These are phyloP conservation scores for Alitta virens DNA, from an alignment of 2,888 invertebrate species.

Conservation along the genomic window DNA sequence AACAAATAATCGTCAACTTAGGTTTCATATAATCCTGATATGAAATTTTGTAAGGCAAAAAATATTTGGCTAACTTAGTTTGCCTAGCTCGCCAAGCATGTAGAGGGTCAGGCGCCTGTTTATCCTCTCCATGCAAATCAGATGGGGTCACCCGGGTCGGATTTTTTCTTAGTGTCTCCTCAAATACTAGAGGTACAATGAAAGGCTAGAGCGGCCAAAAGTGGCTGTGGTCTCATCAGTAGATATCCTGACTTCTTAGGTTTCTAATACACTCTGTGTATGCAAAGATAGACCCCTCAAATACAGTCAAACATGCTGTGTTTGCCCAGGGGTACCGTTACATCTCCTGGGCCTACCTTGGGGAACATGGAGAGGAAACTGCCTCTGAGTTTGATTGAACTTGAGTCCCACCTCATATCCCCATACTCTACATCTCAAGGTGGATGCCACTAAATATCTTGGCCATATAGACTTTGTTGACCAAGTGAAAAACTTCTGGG, in stretches of 20 bases:
- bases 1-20: neutral
- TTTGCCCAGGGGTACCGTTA: no score
- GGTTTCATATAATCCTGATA: neutral
- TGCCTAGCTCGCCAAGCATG: neutral
- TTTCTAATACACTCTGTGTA: no score
- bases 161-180: neutral
- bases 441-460: no score
- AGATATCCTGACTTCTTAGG: neutral
- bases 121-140: neutral
- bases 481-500: no score
- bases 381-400: no score
- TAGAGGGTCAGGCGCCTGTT: neutral
- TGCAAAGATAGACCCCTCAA: no score
- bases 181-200: neutral
- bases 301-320: no score
- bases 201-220: neutral
- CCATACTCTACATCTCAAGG: no score
- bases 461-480: no score
- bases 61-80: neutral
- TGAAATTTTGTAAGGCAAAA: slow-evolving; percentile 2
- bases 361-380: no score
- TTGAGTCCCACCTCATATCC: no score
- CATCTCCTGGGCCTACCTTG: no score
- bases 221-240: neutral
- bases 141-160: neutral